These are phyloP conservation scores for Magallana nippona DNA, from an alignment of 2,888 invertebrate genomes.

Conservation along the genomic window DNA sequence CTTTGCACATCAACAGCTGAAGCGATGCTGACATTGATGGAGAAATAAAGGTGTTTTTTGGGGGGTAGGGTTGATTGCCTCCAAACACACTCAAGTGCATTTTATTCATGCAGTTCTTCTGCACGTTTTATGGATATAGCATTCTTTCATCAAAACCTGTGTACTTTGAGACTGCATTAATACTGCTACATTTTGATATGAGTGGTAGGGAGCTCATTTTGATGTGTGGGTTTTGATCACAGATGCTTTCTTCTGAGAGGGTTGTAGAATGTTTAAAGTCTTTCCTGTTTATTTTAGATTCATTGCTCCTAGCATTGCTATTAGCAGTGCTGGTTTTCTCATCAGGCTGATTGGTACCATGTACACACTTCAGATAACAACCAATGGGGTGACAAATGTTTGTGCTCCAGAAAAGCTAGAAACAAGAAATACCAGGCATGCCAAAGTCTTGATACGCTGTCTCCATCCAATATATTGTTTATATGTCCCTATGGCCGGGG, in stretches of 20 bases:
- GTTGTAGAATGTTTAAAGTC: neutral
- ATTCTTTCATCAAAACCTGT: neutral
- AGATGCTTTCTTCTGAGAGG: neutral
- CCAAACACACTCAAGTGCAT: neutral
- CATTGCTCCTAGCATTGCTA: neutral
- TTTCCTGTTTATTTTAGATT: constrained; percentile 2
- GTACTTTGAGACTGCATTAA: neutral
- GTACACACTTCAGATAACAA: constrained; percentile 5
- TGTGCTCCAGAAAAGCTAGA: neutral
- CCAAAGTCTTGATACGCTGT: neutral
- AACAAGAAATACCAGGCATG: constrained; percentile 13
- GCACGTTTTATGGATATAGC: neutral
- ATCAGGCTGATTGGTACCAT: neutral
- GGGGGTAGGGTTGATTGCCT: neutral
- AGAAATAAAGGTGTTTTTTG: neutral
- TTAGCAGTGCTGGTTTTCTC: neutral
- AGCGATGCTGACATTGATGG: constrained; percentile 3
- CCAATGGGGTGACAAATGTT: constrained; percentile 4
- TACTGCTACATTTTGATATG: neutral
- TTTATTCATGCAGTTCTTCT: neutral
- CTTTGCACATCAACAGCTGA: constrained; percentile 17
- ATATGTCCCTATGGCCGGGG: neutral
- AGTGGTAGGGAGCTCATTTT: neutral
- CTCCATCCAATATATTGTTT: constrained; percentile 28
- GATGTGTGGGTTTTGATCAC: neutral